A percentile compares a stretch with the other conserved stretches of the same genome.
phyloP scores from a whole-genome alignment of 2,113 vertebrate genomes.

The Todiramphus saurophagus region DNA sequence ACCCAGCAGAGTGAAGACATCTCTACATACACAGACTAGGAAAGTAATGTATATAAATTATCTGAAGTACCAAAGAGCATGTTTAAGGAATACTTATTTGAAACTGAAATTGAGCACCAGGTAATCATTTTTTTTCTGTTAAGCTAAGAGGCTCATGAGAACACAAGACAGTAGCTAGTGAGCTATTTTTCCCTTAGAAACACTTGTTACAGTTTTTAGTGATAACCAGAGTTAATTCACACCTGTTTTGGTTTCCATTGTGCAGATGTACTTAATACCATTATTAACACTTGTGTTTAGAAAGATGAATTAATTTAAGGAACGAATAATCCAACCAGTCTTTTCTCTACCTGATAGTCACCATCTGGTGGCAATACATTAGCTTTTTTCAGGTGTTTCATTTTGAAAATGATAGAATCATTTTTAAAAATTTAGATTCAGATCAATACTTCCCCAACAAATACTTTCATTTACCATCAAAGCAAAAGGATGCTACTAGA shows the following conservation, averaged over 20 bases:
- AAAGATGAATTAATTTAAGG: conserved; percentile 1
- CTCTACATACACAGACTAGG: rapidly evolving
- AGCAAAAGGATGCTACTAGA: background rate
- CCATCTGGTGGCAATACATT: background rate
- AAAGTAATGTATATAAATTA: background rate
- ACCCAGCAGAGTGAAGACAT: background rate
- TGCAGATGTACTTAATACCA: background rate
- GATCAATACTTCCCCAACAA: background rate
- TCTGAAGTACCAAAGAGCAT: background rate
- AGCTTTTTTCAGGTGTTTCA: background rate
- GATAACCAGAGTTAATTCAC: background rate
- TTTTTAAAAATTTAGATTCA: background rate
- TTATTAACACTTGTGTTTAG: background rate
- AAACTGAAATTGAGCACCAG: background rate
- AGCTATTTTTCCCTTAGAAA: background rate
- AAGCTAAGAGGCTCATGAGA: background rate
- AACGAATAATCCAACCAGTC: background rate
- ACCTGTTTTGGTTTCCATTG: background rate
- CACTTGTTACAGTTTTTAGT: background rate
- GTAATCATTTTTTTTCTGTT: background rate
- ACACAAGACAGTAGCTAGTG: background rate
- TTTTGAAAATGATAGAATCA: background rate
- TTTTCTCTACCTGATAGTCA: background rate
- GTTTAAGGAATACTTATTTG: background rate
- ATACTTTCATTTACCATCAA: background rate